Evolutionary conservation across 1,140 invertebrate genomes (phyloP), one percentile per base, ranked within the genome.

Genomic region (Tribolium madens): DNA sequence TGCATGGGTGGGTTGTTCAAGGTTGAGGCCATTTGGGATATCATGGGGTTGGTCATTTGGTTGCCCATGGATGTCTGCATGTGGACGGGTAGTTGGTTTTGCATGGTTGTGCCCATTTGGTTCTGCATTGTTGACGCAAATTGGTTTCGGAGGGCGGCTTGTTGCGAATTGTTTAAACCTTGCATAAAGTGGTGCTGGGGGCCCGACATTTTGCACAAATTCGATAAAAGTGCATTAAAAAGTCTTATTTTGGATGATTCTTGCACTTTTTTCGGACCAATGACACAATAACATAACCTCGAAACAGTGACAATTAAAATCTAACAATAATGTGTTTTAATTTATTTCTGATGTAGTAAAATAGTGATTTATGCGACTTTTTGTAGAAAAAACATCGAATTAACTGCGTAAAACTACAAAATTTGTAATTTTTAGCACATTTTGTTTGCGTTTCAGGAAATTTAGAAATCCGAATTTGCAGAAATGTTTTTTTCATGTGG

Each of bases 101-200:
- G 86, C 84, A 90, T 87, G 75, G 87, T 87, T 31, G 85, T 84
- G 31, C 88, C 88, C 85, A 91, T 88, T 84, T 89, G 88, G 53
- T 77, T 83, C 76, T 83, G 84, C 78, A 86, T 84, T 36, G 87
- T 86, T 14, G 87, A 86, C 10, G 86, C 89, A 85, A 90, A 91
- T 78, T 90, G 89, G 76, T 82, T 87, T 52, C 89, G 84, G 86
- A 90, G 88, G 6, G 86, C 81, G 33, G 84, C 84, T 84, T 89
- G 88, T 78, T 89, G 89, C 6, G 87, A 80, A 83, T 87, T 89
- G 73, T 88, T 87, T 78, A 90, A 88, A 33, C 88, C 88, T 74
- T 88, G 86, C 78, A 89, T 87, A 76, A 89, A 91, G 57, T 88
- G 87, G 86, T 90, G 89, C 70, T 88, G 88, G 74, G 89, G 88